A percentile compares a stretch with the other conserved stretches of the same genome.
phyloP scores from a whole-genome alignment of 92 coral and sea anemone species.

The Isaurus tuberculatus region DNA sequence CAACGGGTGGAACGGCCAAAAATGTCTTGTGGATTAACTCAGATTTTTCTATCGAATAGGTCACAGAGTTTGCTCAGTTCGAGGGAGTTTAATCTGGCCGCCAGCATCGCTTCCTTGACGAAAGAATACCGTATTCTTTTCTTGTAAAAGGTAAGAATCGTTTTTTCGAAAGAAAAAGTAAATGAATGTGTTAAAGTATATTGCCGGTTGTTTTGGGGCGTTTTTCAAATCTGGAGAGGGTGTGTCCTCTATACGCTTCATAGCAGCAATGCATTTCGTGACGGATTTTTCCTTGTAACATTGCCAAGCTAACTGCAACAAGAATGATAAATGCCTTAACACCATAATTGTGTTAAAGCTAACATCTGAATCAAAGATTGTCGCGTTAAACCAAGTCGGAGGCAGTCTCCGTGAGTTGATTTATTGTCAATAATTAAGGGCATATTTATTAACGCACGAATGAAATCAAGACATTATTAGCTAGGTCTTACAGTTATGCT shows the following conservation, averaged over 20 bases:
- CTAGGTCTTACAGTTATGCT: not conserved
- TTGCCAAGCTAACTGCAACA: no score
- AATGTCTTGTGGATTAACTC: slow-evolving; percentile 84
- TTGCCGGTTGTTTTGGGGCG: not conserved
- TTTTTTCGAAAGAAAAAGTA: not conserved
- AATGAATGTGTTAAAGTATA: not conserved
- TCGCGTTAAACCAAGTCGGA: no score
- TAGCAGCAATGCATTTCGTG: not conserved
- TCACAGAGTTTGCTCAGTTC: slow-evolving; percentile 45
- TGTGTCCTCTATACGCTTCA: not conserved
- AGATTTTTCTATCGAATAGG: slow-evolving; percentile 83
- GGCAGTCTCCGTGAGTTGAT: no score
- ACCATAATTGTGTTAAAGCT: no score
- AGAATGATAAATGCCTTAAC: no score
- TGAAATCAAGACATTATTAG: not conserved
- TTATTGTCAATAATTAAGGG: no score
- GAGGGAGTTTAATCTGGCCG: slow-evolving; percentile 22
- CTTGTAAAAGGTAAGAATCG: slow-evolving; percentile 32
- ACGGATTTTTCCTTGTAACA: not conserved
- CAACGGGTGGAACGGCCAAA: slow-evolving; percentile 54
- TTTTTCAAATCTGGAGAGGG: not conserved
- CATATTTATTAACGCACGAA: no score
- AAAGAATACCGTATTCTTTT: slow-evolving; percentile 14
- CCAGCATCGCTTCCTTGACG: slow-evolving; percentile 15
- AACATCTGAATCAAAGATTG: no score